These are phyloP conservation scores for Mastigias papua DNA, from an alignment of 30 jellyfish, hydroid and myxozoan genomes.

Conservation along the genomic window DNA sequence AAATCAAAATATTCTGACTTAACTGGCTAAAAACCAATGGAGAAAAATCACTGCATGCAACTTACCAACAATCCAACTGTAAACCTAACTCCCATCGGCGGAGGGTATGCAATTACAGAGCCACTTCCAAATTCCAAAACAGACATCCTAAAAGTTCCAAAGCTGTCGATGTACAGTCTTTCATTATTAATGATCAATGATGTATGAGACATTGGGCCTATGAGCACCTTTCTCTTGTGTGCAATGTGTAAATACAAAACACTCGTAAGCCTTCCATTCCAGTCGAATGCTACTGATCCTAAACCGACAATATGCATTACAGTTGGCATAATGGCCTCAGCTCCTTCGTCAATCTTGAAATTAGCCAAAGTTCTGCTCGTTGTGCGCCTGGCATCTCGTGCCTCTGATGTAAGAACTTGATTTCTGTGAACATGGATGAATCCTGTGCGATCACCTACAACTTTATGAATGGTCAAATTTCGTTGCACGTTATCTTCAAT, in stretches of 20 bases:
- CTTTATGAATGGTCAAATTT: constrained; percentile 55
- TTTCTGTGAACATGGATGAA: constrained; percentile 66
- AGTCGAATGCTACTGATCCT: constrained; percentile 61
- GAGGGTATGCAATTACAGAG: constrained; percentile 71
- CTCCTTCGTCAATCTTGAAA: constrained; percentile 64
- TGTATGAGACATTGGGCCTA: constrained; percentile 73
- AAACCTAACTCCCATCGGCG: constrained; percentile 77
- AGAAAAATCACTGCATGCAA: not conserved
- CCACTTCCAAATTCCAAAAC: constrained; percentile 74
- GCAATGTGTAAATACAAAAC: constrained; percentile 67
- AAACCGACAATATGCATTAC: constrained; percentile 68
- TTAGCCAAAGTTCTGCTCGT: constrained; percentile 69
- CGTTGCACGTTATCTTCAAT: constrained; percentile 34
- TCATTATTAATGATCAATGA: constrained; percentile 63
- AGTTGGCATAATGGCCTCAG: constrained; percentile 79
- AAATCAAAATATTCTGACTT: too few relatives aligned
- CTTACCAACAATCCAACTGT: constrained; percentile 75
- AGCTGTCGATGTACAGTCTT: constrained; percentile 39
- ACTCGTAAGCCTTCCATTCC: constrained; percentile 74
- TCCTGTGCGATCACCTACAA: constrained; percentile 70
- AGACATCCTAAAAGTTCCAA: constrained; percentile 69
- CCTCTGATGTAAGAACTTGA: constrained; percentile 59
- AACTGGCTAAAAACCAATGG: too few relatives aligned
- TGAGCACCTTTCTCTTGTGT: constrained; percentile 52
- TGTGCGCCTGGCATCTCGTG: constrained; percentile 65